A percentile compares a stretch with the other conserved stretches of the same genome.
phyloP scores from a whole-genome alignment of 2,113 vertebrate species.

The Brachirus orientalis region DNA sequence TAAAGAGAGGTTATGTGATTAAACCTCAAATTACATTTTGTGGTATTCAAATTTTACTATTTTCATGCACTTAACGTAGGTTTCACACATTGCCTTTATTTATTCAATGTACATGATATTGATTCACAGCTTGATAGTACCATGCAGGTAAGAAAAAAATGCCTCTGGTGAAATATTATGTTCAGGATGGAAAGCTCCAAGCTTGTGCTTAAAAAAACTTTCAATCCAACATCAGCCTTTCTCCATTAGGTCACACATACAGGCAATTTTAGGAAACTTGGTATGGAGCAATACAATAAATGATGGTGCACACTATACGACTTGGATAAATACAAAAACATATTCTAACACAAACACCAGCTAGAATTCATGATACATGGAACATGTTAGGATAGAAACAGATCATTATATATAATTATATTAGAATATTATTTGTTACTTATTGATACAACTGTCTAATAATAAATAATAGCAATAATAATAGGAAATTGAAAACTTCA shows the following conservation, averaged over 20 bases:
- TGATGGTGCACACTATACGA: conserved; percentile 27
- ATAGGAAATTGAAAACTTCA: conserved; percentile 70
- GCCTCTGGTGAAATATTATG: conserved; percentile 49
- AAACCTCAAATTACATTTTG: background rate
- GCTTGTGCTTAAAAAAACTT: conserved; percentile 48
- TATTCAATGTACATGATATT: conserved; percentile 67
- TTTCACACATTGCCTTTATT: conserved; percentile 75
- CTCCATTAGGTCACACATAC: conserved; percentile 32
- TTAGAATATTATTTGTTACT: no score
- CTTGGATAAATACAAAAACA: conserved; percentile 61
- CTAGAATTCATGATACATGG: conserved; percentile 51
- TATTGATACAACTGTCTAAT: conserved; percentile 66
- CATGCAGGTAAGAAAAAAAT: conserved; percentile 73
- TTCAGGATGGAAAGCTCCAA: conserved; percentile 43
- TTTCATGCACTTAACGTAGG: conserved; percentile 37
- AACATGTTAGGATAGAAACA: conserved; percentile 51
- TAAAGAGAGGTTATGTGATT: no score
- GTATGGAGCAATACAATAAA: conserved; percentile 37
- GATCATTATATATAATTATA: conserved; percentile 30
- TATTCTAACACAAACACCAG: conserved; percentile 68
- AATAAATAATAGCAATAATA: conserved; percentile 57
- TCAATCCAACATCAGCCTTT: conserved; percentile 34
- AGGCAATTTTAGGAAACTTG: conserved; percentile 41
- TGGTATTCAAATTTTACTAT: background rate
- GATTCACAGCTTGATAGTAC: conserved; percentile 64